Evolutionary conservation across 2,113 vertebrate species (phyloP).

Genomic region (Donacobius atricapilla): DNA sequence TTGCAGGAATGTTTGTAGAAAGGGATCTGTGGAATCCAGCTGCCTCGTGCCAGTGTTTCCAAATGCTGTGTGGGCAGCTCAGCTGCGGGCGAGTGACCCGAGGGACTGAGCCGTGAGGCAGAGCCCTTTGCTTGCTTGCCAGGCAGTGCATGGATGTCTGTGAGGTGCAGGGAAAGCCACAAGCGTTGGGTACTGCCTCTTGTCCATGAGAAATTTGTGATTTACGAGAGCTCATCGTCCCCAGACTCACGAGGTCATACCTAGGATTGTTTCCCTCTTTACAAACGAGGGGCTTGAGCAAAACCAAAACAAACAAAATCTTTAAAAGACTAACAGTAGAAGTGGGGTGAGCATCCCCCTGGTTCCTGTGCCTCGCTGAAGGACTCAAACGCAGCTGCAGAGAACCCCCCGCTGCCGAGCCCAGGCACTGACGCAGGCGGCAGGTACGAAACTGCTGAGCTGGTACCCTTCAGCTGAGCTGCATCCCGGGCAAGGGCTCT

Average conservation of each 20-base stretch:
- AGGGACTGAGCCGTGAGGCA: neutral
- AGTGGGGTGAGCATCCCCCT: neutral
- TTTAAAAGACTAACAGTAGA: neutral
- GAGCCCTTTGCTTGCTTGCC: neutral
- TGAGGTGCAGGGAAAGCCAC: neutral
- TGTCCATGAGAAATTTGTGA: neutral
- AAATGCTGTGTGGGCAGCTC: neutral
- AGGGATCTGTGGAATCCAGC: neutral
- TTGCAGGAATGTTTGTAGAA: neutral
- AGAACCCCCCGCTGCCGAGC: accelerated
- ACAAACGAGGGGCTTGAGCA: neutral
- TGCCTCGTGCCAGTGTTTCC: neutral
- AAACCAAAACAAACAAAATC: neutral
- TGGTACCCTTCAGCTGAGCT: neutral
- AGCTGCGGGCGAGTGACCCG: neutral
- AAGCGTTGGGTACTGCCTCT: neutral
- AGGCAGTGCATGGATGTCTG: neutral
- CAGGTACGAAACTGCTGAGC: neutral
- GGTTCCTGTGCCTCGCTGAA: neutral
- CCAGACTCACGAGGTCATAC: accelerated
- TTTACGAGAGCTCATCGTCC: neutral
- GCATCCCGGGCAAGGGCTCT: neutral
- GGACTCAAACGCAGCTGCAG: neutral
- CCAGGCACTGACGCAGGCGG: accelerated
- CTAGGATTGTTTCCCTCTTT: neutral